Conservation (phyloP, 1,140 invertebrate species). For the Drepana arcuata region DNA sequence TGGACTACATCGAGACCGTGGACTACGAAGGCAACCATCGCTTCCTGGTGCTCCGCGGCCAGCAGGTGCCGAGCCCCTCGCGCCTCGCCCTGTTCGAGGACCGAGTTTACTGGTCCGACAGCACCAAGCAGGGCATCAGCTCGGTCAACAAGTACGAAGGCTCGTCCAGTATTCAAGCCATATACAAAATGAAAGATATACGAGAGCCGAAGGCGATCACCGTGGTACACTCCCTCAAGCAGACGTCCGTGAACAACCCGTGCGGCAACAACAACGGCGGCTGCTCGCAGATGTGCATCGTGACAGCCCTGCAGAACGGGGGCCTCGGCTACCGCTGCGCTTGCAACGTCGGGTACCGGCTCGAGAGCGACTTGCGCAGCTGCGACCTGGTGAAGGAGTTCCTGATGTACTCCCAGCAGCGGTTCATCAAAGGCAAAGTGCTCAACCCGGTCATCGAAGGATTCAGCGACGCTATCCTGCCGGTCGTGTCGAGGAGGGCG, state of each 20-base stretch:
- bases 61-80: slow-evolving; percentile 89
- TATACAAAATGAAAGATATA: slow-evolving; percentile 86
- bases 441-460: slow-evolving; percentile 90
- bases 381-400: slow-evolving; percentile 93
- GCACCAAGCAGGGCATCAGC: slow-evolving; percentile 94
- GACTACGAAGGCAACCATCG: slow-evolving; percentile 92
- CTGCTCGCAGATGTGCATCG: slow-evolving; percentile 96
- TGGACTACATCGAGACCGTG: slow-evolving; percentile 98
- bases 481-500: slow-evolving; percentile 90
- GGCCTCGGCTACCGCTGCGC: slow-evolving; percentile 93
- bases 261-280: slow-evolving; percentile 92
- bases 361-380: slow-evolving; percentile 83
- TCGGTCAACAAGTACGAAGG: slow-evolving; percentile 92
- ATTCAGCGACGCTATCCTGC: slow-evolving; percentile 94
- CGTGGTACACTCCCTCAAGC: slow-evolving; percentile 84
- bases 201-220: slow-evolving; percentile 89
- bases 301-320: slow-evolving; percentile 84
- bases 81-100: slow-evolving; percentile 92
- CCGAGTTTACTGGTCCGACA: slow-evolving; percentile 95
- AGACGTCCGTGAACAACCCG: slow-evolving; percentile 86
- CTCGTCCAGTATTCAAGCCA: slow-evolving; percentile 80
- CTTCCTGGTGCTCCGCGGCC: slow-evolving; percentile 84
- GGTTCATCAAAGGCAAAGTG: slow-evolving; percentile 96
- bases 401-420: slow-evolving; percentile 96
- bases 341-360: slow-evolving; percentile 91